These are phyloP conservation scores for Rhadina sibilatrix DNA, from an alignment of 2,113 vertebrate genomes.

Conservation along the genomic window DNA sequence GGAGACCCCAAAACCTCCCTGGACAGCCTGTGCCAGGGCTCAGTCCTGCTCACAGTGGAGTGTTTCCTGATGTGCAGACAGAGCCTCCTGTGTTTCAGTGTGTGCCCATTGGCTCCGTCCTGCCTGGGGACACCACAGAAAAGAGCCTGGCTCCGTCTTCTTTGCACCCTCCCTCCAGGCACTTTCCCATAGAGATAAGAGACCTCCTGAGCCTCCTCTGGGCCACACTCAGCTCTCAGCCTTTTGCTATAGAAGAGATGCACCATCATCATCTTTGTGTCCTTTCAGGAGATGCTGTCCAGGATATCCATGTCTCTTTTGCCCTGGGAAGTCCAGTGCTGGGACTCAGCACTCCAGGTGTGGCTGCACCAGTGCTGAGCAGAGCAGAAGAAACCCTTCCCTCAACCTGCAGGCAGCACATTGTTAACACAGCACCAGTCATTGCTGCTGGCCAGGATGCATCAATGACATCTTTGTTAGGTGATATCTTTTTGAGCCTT, in stretches of 20 bases:
- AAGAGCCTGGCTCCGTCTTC: neutral
- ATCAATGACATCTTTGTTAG: neutral
- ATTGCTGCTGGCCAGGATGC: neutral
- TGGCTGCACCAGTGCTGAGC: neutral
- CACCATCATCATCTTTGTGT: neutral
- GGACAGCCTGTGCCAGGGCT: neutral
- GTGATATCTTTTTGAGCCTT: neutral
- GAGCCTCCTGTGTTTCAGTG: neutral
- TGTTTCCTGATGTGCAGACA: neutral
- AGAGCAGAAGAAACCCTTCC: neutral
- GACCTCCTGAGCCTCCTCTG: neutral
- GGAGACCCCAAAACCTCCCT: neutral
- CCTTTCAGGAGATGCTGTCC: accelerated
- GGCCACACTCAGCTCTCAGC: neutral
- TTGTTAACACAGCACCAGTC: neutral
- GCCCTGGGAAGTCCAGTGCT: neutral
- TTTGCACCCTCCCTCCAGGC: neutral
- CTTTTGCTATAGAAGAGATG: neutral
- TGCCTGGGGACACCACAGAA: neutral
- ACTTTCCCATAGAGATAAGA: neutral
- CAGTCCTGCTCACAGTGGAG: neutral
- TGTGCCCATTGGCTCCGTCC: neutral
- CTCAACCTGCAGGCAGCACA: accelerated
- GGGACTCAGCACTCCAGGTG: neutral
- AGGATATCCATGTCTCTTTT: too few relatives aligned